A percentile compares a stretch with the other conserved stretches of the same genome.
phyloP scores from a whole-genome alignment of 2,888 invertebrate genomes.

The Apocheima hispidaria region DNA sequence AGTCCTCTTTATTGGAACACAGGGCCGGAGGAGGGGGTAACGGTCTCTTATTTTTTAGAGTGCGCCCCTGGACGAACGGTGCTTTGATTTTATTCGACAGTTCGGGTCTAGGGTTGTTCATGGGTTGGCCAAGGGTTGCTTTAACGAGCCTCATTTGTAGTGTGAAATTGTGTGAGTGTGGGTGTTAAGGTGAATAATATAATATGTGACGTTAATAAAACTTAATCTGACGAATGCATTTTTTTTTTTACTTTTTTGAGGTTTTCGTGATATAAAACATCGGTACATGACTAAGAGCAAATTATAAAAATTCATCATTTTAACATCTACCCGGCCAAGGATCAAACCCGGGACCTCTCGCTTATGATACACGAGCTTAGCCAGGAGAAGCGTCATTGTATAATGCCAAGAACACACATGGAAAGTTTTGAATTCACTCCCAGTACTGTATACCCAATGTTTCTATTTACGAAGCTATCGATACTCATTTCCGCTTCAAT shows the following conservation, averaged over 20 bases:
- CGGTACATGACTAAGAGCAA: neutral
- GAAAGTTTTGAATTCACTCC: neutral
- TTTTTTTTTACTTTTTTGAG: neutral
- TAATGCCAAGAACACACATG: neutral
- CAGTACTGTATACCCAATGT: neutral
- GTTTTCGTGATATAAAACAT: neutral
- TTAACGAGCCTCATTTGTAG: constrained; percentile 38
- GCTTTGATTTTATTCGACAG: constrained; percentile 46
- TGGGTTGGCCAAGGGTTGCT: constrained; percentile 20
- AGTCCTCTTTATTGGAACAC: constrained; percentile 43
- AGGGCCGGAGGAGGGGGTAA: constrained; percentile 36
- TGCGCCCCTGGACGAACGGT: constrained; percentile 27
- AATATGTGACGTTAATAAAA: neutral
- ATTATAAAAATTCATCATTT: no score
- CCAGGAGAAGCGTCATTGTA: no score
- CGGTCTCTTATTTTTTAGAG: constrained; percentile 42
- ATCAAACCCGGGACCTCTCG: no score
- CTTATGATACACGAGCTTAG: no score
- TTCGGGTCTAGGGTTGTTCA: constrained; percentile 29
- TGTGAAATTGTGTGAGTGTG: constrained; percentile 17
- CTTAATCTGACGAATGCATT: neutral
- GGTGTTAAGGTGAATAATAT: neutral
- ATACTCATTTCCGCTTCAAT: constrained; percentile 2
- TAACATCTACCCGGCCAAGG: no score
- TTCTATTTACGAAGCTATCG: neutral